A percentile compares a stretch with the other conserved stretches of the same genome.
These are phyloP conservation scores for Cyaniris semiargus DNA, from an alignment of 2,888 invertebrate species.

Conservation along the genomic window DNA sequence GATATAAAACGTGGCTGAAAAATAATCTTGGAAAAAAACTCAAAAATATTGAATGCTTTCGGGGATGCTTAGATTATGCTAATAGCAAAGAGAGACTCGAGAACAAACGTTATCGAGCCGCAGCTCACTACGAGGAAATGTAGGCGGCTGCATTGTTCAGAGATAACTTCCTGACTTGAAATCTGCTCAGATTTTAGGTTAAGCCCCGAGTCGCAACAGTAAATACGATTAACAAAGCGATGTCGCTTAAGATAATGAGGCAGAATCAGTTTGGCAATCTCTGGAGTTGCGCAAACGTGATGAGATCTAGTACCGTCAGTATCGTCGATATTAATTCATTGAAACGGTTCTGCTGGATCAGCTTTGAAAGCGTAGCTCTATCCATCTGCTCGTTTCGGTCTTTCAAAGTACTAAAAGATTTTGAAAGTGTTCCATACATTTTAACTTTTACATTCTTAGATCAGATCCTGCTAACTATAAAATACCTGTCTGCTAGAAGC, in stretches of 20 bases:
- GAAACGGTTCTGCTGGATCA: background rate
- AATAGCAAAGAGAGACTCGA: conserved; percentile 33
- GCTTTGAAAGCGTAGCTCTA: background rate
- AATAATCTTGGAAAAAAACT: background rate
- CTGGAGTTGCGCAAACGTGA: conserved; percentile 21
- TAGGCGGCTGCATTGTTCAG: conserved; percentile 42
- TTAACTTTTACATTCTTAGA: background rate
- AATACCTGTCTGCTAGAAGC: background rate
- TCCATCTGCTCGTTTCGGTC: background rate
- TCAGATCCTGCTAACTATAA: background rate
- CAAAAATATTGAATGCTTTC: background rate
- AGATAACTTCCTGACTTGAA: conserved; percentile 40
- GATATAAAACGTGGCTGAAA: background rate
- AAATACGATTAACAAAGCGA: conserved; percentile 30
- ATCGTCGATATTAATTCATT: background rate
- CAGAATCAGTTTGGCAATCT: conserved; percentile 25
- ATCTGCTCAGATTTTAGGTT: conserved; percentile 34
- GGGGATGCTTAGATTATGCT: background rate
- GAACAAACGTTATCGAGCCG: conserved; percentile 39
- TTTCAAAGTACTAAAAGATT: background rate
- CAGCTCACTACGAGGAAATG: conserved; percentile 36
- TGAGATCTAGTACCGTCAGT: conserved; percentile 1
- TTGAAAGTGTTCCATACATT: background rate
- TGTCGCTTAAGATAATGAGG: conserved; percentile 28
- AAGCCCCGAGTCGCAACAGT: conserved; percentile 25